Conservation (phyloP, 92 coral and sea anemone genomes). For the Meandrina meandrites region DNA sequence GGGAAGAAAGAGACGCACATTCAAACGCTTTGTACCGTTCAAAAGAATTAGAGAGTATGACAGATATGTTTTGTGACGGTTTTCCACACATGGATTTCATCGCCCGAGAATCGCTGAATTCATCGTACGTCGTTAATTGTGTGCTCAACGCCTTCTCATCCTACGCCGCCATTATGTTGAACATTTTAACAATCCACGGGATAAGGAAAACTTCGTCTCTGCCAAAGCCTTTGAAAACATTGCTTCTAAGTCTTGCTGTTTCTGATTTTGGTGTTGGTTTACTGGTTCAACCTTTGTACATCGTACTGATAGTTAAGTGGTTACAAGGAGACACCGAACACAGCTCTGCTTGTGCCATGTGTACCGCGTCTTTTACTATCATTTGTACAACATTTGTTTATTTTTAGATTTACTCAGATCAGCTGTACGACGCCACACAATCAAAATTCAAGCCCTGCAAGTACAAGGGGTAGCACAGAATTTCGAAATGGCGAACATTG, state of each 20-base stretch:
- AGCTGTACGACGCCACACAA: not conserved
- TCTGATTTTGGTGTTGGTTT: too few species aligned
- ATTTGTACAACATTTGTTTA: not conserved
- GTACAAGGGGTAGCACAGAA: not conserved
- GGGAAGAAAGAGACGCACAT: not conserved
- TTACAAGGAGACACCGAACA: not conserved
- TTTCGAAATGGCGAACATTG: not conserved
- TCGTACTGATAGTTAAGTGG: too few species aligned
- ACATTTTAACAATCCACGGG: not conserved
- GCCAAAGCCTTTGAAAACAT: not conserved
- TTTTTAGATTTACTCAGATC: not conserved
- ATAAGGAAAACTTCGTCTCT: not conserved
- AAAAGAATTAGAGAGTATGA: not conserved
- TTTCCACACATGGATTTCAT: not conserved
- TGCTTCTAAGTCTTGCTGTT: too few species aligned
- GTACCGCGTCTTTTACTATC: not conserved
- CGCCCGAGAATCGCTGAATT: not conserved
- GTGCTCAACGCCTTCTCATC: not conserved
- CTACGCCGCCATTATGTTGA: not conserved
- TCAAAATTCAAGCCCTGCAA: not conserved
- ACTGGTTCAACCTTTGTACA: too few species aligned
- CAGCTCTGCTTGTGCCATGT: not conserved
- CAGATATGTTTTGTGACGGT: not conserved
- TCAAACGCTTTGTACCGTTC: not conserved
- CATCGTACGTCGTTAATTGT: not conserved